Base-by-base conservation (phyloP, 2,797 vertebrate species). In the Microctenopoma steveboyesi region DNA sequence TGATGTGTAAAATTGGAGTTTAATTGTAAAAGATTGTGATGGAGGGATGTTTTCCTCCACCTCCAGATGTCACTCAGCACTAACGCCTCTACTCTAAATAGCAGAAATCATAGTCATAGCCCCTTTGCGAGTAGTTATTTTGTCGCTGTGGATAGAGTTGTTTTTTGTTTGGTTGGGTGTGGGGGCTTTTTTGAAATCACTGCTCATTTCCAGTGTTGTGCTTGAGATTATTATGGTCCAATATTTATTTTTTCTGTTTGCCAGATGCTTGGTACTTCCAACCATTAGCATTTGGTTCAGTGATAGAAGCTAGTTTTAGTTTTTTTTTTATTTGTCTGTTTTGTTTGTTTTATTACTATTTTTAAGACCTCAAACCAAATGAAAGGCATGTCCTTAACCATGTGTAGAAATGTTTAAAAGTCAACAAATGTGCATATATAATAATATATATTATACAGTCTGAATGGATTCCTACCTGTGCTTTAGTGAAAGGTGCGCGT, bases 401-500 rank as follows among this genome's bases (percentile, higher is more conserved):
- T 9, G 69, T 81, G 56, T 85, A 79, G 78, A 88, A 73, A 82
- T 76, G 64, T 88, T 62, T 61, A 18, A 84, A 81, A 76, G 49
- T 72, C 25, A 54, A 74, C 49, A 70, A 48, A 58, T 79, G 37
- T 82, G 50, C 67, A 49, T 61, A 79, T 60, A 59, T 72, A 74
- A 68, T 64, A 48, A 64, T 51, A 76, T 4, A 39, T 78, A 59
- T 59, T 62, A 58, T 61, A 67, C 42, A 33, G 47, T 67, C 25
- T 35, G 3, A 43, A 59, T 76, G 65, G 63, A 72, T 80, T 78
- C 27, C 42, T 53, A 35, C 57, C 55, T 82, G 76, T 80, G 76
- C 65, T 60, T 82, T 73, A 39, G 64, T 79, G 59, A 69, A 72
- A 74, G 57, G 53, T 88, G 83, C 78, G 87, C 87, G 86, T 66